Conservation (phyloP, 1,140 invertebrate genomes). For the Liolophura sinensis region DNA sequence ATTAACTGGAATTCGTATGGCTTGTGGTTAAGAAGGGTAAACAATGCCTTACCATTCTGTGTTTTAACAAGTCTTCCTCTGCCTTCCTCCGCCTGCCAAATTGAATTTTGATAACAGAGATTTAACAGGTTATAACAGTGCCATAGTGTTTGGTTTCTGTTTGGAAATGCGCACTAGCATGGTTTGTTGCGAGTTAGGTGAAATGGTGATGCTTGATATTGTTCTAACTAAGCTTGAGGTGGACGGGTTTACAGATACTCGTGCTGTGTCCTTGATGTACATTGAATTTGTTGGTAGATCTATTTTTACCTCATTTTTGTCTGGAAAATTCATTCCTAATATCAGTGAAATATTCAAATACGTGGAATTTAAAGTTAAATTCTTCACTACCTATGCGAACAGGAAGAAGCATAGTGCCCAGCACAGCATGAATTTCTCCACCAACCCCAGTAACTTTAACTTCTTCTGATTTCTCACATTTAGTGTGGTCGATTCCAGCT, state of each 20-base stretch:
- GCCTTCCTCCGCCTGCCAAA: constrained; percentile 16
- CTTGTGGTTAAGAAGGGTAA: constrained; percentile 12
- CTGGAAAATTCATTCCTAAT: constrained; percentile 15
- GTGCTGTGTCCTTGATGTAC: no score
- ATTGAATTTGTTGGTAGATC: constrained; percentile 2
- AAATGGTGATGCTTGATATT: no score
- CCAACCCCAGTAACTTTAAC: constrained; percentile 8
- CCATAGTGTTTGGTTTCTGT: constrained; percentile 10
- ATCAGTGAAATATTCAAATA: constrained; percentile 16
- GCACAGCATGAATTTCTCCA: constrained; percentile 8
- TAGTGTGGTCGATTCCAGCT: constrained; percentile 4
- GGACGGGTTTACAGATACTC: no score
- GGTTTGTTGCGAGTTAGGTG: no score
- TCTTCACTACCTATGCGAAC: neutral
- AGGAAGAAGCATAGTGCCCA: constrained; percentile 10
- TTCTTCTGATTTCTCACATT: neutral
- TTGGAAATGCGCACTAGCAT: neutral
- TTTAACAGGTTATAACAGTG: no score
- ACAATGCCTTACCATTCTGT: neutral
- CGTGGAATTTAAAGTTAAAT: constrained; percentile 8
- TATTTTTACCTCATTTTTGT: constrained; percentile 3
- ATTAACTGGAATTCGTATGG: constrained; percentile 7
- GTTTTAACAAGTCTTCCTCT: constrained; percentile 6
- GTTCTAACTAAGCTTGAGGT: no score
- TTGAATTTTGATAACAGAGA: constrained; percentile 10